Evolutionary conservation across 2,888 invertebrate species (phyloP), one percentile per base, ranked within the genome.

Genomic region (Metalampra italica): DNA sequence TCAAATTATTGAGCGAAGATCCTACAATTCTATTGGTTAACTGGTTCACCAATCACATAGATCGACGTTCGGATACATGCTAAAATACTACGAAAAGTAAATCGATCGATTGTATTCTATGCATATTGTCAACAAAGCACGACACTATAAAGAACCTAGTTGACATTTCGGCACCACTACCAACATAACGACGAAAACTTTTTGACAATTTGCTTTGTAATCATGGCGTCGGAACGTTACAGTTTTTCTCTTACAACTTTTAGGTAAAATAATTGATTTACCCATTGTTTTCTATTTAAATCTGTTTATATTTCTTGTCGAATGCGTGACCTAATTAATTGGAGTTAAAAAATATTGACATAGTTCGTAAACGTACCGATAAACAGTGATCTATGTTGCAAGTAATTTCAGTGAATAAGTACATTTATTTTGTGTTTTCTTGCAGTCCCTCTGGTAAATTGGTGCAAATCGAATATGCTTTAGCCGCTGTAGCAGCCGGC

Each of bases 391-490:
- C 8, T 9, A 32, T 15, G 13, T 39, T 9, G 9, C 15, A 39
- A 39, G 39, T 39, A 13, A 12, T 39, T 39, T 39, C 39, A 22
- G 9, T 41, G 29, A n/a, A 41, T 13, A 41, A 37, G 2, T 12
- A 12, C 37, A 4, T 8, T 55, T 57, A 48, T 34, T 7, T 5
- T 45, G 52, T 60, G 56, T 69, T 75, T 70, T 59, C 73, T 90
- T 90, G 29, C 89, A 99, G 99, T 79, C 99, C 99, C 13, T 99
- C 99, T 22, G 99, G 99, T 60, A 99, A 99, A 90, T 91, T 99
- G 68, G 99, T 99, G 48, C 99, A 99, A 90, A 98, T 99, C 66
- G 99, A 99, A 91, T 99, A 99, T 95, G 99, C 99, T 3, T 91
- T 99, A 81, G 98, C 98, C 48, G 99, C 99, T 30, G 99, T 99